phyloP scores from a whole-genome alignment of 2,797 vertebrate genomes.

The Sebastolobus altivelis region DNA sequence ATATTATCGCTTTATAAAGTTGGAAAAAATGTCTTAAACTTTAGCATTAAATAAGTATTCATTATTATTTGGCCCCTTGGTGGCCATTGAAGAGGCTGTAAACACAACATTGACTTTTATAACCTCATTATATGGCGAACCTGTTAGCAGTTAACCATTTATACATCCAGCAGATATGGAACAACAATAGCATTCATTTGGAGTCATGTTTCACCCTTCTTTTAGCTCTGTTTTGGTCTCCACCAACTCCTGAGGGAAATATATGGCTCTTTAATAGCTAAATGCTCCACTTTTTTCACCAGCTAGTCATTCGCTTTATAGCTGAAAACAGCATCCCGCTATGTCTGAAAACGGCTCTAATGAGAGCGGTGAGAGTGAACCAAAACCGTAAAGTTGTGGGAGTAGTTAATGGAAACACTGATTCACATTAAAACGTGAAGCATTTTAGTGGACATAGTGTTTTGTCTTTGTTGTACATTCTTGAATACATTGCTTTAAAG shows the following conservation, averaged over 20 bases:
- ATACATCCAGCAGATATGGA: too few species aligned
- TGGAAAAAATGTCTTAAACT: background rate
- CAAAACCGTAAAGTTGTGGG: background rate
- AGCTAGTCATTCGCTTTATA: background rate
- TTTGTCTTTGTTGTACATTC: background rate
- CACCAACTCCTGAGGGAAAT: background rate
- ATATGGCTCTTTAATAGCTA: background rate
- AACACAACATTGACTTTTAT: background rate
- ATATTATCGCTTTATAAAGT: background rate
- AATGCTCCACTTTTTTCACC: background rate
- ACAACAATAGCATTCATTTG: background rate
- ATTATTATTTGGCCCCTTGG: background rate
- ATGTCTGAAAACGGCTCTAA: background rate
- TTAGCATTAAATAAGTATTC: background rate
- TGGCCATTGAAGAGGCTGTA: background rate
- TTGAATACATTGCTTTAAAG: background rate
- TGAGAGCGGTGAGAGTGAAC: background rate
- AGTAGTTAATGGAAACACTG: background rate
- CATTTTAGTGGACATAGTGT: too few species aligned
- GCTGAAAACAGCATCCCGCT: background rate
- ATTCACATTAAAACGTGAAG: background rate
- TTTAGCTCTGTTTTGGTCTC: background rate
- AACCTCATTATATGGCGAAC: background rate
- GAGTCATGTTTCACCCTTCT: background rate
- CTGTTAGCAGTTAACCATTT: background rate